A percentile compares a stretch with the other conserved stretches of the same genome.
phyloP scores from a whole-genome alignment of 2,113 vertebrate species.

The Erythrolamprus reginae region DNA sequence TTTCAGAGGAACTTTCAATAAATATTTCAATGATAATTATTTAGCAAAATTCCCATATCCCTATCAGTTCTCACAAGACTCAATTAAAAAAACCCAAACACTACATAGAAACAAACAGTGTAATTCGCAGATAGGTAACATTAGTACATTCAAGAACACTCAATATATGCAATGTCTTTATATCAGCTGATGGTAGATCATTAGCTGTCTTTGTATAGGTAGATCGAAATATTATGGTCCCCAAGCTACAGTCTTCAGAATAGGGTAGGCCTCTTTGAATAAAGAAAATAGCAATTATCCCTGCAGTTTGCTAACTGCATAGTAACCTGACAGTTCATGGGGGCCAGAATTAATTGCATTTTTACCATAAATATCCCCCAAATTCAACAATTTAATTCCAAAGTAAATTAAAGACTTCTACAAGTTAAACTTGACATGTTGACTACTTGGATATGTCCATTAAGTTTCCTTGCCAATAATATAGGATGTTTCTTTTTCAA shows the following conservation, averaged over 20 bases:
- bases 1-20: neutral
- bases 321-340: neutral
- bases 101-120: neutral
- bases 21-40: neutral
- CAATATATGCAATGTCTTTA: neutral
- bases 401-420: neutral
- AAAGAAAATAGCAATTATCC: neutral
- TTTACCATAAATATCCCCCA: neutral
- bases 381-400: neutral
- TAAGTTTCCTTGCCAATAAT: neutral
- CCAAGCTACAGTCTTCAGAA: neutral
- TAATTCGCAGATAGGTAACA: neutral
- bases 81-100: neutral
- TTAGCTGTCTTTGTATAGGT: neutral
- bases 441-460: neutral
- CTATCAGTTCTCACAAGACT: neutral
- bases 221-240: neutral
- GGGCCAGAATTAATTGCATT: neutral
- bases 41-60: neutral
- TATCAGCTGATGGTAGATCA: neutral
- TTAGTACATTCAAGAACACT: neutral
- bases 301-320: neutral
- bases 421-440: neutral
- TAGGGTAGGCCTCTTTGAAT: neutral
- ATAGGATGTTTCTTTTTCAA: neutral